Conservation (phyloP, 2,113 vertebrate species). For the Callipepla squamata region DNA sequence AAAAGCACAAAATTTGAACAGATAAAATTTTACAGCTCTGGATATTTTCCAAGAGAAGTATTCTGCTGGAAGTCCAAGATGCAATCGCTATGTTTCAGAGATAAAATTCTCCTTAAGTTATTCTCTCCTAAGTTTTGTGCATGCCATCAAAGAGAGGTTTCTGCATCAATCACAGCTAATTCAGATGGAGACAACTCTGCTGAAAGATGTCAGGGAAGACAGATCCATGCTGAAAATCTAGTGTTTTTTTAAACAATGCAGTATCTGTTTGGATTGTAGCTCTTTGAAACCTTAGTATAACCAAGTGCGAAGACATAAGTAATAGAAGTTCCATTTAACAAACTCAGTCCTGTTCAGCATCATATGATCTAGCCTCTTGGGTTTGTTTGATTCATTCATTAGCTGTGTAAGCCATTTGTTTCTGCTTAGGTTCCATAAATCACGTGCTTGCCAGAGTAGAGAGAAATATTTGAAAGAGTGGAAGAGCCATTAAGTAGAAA, state of each 20-base stretch:
- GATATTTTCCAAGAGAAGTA: background rate
- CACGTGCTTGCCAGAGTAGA: background rate
- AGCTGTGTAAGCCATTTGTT: constrained; percentile 15
- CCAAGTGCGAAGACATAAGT: background rate
- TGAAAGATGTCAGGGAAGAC: background rate
- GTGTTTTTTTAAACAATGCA: background rate
- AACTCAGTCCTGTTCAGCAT: background rate
- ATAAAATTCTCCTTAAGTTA: background rate
- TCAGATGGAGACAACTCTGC: background rate
- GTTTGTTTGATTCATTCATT: background rate
- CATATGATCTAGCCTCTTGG: background rate
- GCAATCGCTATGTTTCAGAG: background rate
- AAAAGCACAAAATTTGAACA: background rate
- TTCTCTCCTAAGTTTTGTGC: background rate
- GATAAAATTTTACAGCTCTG: background rate
- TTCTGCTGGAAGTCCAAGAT: background rate
- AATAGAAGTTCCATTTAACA: background rate
- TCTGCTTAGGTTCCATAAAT: constrained; percentile 23
- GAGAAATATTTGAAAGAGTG: background rate
- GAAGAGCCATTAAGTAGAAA: constrained; percentile 23
- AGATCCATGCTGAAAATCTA: background rate
- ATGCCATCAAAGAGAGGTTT: background rate
- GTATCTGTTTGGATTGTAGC: background rate
- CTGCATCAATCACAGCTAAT: background rate
- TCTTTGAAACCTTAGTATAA: background rate